phyloP scores from a whole-genome alignment of 2,888 invertebrate genomes.

The Rotaria macrura region DNA sequence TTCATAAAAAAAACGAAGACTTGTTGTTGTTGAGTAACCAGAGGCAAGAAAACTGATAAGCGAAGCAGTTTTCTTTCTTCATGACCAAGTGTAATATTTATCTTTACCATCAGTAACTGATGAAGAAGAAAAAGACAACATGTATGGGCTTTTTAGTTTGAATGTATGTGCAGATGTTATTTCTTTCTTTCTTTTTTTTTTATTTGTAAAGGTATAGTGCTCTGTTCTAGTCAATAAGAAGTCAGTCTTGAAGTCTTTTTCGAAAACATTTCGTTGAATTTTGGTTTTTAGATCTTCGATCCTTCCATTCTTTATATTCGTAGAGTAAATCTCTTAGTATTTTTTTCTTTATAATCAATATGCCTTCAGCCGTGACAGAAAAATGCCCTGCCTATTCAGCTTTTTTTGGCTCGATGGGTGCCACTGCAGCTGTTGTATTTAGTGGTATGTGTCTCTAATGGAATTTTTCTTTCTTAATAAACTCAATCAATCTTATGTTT shows the following conservation, averaged over 20 bases:
- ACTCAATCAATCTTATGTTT: neutral
- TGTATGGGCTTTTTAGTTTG: neutral
- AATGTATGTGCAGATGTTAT: neutral
- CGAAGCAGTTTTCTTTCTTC: neutral
- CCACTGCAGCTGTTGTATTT: constrained; percentile 96
- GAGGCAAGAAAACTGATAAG: neutral
- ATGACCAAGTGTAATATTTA: neutral
- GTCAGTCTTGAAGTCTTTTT: neutral
- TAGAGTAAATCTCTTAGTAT: neutral
- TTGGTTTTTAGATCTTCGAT: neutral
- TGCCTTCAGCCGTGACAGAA: constrained; percentile 7
- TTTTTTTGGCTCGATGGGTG: constrained; percentile 99
- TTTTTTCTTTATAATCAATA: neutral
- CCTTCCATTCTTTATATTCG: neutral
- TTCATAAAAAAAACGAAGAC: neutral
- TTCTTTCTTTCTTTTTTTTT: neutral
- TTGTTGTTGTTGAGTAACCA: neutral
- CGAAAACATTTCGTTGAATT: neutral
- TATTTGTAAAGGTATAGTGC: no score
- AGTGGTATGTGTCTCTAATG: constrained; percentile 52
- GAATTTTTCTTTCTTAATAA: neutral
- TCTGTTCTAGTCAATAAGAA: neutral
- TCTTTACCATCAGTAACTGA: neutral
- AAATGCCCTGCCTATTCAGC: constrained; percentile 75
- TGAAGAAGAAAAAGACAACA: neutral